Conservation (phyloP, 92 coral and sea anemone genomes). For the Siderastrea siderea region DNA sequence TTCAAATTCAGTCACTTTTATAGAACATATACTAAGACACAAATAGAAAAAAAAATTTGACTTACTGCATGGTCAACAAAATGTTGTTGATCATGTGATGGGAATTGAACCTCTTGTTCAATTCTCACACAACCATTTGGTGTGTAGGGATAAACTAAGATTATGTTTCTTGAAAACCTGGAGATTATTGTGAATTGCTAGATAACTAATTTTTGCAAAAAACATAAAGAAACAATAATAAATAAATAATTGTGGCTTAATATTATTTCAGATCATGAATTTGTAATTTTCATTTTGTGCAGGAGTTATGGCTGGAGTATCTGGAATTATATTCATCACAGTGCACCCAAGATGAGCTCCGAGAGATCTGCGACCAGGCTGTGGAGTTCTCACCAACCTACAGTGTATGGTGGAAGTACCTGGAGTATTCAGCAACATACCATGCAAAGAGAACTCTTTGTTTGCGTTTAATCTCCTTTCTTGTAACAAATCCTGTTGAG, state of each 20-base stretch:
- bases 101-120: not conserved
- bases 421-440: constrained; percentile 79
- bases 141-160: not conserved
- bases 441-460: constrained; percentile 74
- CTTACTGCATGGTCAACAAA: not conserved
- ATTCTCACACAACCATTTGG: not conserved
- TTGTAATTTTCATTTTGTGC: not conserved
- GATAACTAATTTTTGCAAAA: no score
- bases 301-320: constrained; percentile 97
- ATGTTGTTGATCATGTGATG: not conserved
- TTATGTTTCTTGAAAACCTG: no score
- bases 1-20: no score
- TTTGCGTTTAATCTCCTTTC: constrained; percentile 75
- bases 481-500: constrained; percentile 49
- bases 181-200: no score
- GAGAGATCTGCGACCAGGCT: constrained; percentile 96
- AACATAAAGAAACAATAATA: no score
- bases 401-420: constrained; percentile 93
- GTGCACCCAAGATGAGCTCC: constrained; percentile 76
- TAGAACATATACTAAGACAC: no score
- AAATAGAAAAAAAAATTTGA: not conserved
- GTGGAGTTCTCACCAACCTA: constrained; percentile 88
- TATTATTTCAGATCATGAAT: no score
- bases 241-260: no score
- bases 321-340: constrained; percentile 83